Base-by-base conservation (phyloP, 2,113 vertebrate species). In the Ophiodon elongatus region DNA sequence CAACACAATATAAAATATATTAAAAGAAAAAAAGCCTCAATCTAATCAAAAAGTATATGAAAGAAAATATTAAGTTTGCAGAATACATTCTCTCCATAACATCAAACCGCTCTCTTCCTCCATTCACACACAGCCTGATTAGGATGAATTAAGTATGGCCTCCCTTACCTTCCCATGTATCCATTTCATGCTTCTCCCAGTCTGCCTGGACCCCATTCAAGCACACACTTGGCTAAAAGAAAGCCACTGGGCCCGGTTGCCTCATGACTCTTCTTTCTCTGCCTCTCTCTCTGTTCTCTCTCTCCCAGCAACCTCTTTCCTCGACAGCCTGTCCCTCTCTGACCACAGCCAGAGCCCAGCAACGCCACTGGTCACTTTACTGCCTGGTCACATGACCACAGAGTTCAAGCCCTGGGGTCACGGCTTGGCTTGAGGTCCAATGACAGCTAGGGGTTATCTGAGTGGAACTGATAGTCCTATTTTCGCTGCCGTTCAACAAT, bases 341-440 rank as follows among this genome's bases (percentile, higher is more conserved):
- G 92, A 95, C 94, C 93, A 86, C 84, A 94, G 94, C 89, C 87
- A 57, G 87, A 94, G 94, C 93, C 86, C 25, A 79, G 84, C 88
- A 69, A 89, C 94, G 94, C 95, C 93, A 93, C 95, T 97, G 96
- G 96, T 97, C 97, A 97, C 95, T 96, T 97, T 96, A 97, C 96
- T 94, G 96, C 94, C 94, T 52, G 91, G 96, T 97, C 97, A 98
- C 96, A 96, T 98, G 97, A 97, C 94, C 88, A 2, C 92, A 95
- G 95, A 97, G 97, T 97, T 98, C 97, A 98, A 96, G 96, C 97
- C 96, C 96, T 90, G 95, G 95, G 97, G 97, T 98, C 97, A 97
- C 92, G 83, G 94, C 90, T 95, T 94, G 95, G 95, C 94, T 95
- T 91, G 93, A 95, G 96, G 95, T 96, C 95, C 94, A 95, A 96